A percentile compares a stretch with the other conserved stretches of the same genome.
Evolutionary conservation across 2,797 vertebrate genomes (phyloP).

Genomic region (Rhinoraja longicauda): DNA sequence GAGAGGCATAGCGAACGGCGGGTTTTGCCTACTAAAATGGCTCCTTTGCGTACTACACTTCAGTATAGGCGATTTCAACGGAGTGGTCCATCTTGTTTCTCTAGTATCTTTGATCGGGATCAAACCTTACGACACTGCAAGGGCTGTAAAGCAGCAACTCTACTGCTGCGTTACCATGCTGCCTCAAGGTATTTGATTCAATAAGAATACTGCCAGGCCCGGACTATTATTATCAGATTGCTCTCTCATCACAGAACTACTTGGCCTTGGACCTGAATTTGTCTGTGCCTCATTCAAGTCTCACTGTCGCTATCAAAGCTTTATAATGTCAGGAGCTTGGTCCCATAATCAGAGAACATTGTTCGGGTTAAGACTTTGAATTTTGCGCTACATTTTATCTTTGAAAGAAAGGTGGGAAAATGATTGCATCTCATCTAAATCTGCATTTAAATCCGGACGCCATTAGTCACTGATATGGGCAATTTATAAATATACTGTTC

Average conservation of each 20-base stretch:
- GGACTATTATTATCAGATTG: slow-evolving; percentile 1
- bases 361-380: neutral
- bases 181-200: neutral
- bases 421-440: neutral
- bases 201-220: neutral
- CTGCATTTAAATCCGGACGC: neutral
- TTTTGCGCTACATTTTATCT: neutral
- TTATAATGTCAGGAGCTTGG: neutral
- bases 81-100: too few relatives aligned
- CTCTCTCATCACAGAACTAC: neutral
- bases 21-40: too few relatives aligned
- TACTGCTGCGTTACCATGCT: too few relatives aligned
- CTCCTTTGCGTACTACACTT: too few relatives aligned
- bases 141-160: too few relatives aligned
- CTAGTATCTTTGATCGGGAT: too few relatives aligned
- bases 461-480: neutral
- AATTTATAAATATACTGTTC: neutral
- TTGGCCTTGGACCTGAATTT: neutral
- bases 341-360: slow-evolving; percentile 19
- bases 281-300: neutral
- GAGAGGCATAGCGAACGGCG: too few relatives aligned
- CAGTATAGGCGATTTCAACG: too few relatives aligned
- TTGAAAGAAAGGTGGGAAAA: neutral
- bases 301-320: neutral
- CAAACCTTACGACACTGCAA: too few relatives aligned